A percentile compares a stretch with the other conserved stretches of the same genome.
These are phyloP conservation scores for Sesamia inferens DNA, from an alignment of 2,888 invertebrate species.

Conservation along the genomic window DNA sequence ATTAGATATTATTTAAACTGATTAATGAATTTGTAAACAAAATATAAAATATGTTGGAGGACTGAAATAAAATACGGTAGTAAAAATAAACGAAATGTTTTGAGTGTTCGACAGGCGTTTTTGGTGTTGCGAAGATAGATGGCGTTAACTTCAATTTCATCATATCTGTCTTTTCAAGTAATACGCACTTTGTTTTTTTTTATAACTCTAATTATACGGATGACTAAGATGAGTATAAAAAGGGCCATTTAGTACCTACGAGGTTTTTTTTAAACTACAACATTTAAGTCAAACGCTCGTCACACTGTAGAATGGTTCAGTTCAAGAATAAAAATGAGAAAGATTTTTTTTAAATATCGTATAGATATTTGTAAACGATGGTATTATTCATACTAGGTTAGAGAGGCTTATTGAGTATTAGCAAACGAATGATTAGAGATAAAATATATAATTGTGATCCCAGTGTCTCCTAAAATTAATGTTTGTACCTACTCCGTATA, in stretches of 20 bases:
- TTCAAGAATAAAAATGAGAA: conserved; percentile 30
- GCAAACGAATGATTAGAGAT: conserved; percentile 58
- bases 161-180: background rate
- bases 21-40: conserved; percentile 45
- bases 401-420: conserved; percentile 64
- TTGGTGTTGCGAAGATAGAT: conserved; percentile 21
- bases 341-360: conserved; percentile 56
- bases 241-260: background rate
- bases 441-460: conserved; percentile 76
- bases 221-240: too few species aligned
- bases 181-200: background rate
- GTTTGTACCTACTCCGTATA: conserved; percentile 63
- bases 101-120: conserved; percentile 18
- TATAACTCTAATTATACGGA: background rate
- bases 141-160: background rate
- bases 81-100: conserved; percentile 37
- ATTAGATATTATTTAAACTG: conserved; percentile 28
- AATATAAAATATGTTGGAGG: conserved; percentile 51
- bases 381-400: conserved; percentile 62
- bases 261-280: too few species aligned
- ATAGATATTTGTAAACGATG: conserved; percentile 57
- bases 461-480: conserved; percentile 74
- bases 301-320: conserved; percentile 34
- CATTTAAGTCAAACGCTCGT: conserved; percentile 24
- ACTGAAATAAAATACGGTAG: conserved; percentile 61